Conservation (phyloP, 2,113 vertebrate genomes). For the Grammomys surdaster region DNA sequence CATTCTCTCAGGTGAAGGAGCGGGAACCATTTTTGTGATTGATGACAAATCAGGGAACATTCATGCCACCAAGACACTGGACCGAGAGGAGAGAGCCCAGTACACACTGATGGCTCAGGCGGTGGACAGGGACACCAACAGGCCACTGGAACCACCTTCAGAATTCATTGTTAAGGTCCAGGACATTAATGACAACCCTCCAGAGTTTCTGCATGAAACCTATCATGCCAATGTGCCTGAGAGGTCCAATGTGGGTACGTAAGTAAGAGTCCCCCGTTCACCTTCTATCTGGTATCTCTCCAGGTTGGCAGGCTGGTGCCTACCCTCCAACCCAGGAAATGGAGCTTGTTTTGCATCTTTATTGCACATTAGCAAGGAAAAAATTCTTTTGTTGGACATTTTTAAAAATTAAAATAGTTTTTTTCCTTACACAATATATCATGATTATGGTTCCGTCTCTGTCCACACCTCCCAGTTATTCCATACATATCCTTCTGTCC, state of each 20-base stretch:
- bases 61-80: conserved; percentile 98
- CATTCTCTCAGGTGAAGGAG: conserved; percentile 98
- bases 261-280: not conserved
- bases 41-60: conserved; percentile 99
- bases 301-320: fast-evolving
- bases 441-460: not conserved
- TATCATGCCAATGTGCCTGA: conserved; percentile 98
- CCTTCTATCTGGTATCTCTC: not conserved
- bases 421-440: not conserved
- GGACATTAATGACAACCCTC: conserved; percentile 99
- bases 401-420: not conserved
- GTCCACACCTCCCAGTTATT: not conserved
- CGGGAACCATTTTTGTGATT: conserved; percentile 98
- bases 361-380: not conserved
- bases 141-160: conserved; percentile 96
- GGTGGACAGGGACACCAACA: conserved; percentile 95
- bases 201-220: conserved; percentile 96
- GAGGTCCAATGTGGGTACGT: conserved; percentile 99
- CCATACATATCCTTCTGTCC: not conserved
- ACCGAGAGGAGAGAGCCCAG: conserved; percentile 97
- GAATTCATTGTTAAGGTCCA: conserved; percentile 99
- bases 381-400: not conserved
- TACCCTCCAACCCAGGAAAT: not conserved
- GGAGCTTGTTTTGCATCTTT: not conserved
- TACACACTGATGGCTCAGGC: conserved; percentile 98